These are phyloP conservation scores for Hemicordylus capensis DNA, from an alignment of 2,113 vertebrate genomes.

Conservation along the genomic window DNA sequence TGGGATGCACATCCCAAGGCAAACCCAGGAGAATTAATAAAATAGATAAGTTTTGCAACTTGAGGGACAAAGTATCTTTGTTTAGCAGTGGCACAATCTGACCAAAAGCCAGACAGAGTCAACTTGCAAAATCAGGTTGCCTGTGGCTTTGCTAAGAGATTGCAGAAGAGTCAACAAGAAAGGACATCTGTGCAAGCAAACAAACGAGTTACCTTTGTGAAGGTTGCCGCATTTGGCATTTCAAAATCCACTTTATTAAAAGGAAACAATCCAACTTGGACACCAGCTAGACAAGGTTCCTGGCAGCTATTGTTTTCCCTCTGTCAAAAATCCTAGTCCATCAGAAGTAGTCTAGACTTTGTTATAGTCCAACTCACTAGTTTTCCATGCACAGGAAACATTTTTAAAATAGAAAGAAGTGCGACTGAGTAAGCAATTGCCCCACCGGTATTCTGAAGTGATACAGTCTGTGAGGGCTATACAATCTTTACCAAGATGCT, in stretches of 20 bases:
- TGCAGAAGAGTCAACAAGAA: background rate
- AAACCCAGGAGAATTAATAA: too few relatives aligned
- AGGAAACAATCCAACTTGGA: background rate
- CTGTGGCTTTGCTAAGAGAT: conserved; percentile 29
- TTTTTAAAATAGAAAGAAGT: background rate
- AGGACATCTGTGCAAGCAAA: conserved; percentile 18
- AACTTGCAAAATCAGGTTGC: conserved; percentile 28
- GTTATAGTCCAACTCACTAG: too few relatives aligned
- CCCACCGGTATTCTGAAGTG: background rate
- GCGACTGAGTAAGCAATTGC: background rate
- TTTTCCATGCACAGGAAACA: background rate
- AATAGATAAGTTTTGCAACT: conserved; percentile 4
- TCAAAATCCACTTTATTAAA: background rate
- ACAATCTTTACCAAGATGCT: background rate
- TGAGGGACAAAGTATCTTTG: conserved; percentile 10
- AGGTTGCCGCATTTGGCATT: background rate
- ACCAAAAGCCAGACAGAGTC: conserved; percentile 4
- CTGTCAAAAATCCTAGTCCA: background rate
- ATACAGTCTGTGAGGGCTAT: too few relatives aligned
- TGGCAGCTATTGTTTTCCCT: background rate
- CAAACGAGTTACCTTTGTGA: conserved; percentile 21
- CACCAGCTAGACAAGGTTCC: background rate
- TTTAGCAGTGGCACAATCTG: background rate
- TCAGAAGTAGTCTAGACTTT: background rate
- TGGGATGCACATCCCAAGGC: too few relatives aligned